Evolutionary conservation across 2,113 vertebrate genomes (phyloP).

Genomic region (Motacilla tschutschensis): DNA sequence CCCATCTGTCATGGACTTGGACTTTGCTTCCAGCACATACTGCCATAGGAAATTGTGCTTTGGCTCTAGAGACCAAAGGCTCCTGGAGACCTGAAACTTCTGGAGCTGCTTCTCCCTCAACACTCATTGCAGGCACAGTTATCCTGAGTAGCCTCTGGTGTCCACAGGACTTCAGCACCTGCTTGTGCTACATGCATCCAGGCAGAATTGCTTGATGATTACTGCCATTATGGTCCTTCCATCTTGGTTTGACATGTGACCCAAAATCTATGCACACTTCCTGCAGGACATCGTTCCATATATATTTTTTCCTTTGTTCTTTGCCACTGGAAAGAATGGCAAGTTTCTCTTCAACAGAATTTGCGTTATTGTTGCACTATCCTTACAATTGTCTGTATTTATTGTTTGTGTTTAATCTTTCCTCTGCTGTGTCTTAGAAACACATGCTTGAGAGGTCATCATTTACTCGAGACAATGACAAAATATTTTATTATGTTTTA

Average conservation of each 20-base stretch:
- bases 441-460: not conserved
- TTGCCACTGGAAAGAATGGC: not conserved
- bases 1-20: accelerated
- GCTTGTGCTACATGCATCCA: accelerated
- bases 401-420: not conserved
- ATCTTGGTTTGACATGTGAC: not conserved
- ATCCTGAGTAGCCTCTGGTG: not conserved
- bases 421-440: not conserved
- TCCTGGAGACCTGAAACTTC: not conserved
- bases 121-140: not conserved
- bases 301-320: not conserved
- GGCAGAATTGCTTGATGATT: not conserved
- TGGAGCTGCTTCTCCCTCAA: not conserved
- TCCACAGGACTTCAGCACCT: not conserved
- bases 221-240: not conserved
- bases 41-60: not conserved
- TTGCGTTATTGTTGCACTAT: not conserved
- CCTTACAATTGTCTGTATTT: not conserved
- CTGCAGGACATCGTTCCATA: not conserved
- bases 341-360: not conserved
- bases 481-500: not conserved
- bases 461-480: not conserved
- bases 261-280: not conserved
- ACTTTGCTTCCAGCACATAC: not conserved
- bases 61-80: not conserved